Evolutionary conservation across 2,888 invertebrate genomes (phyloP).

Genomic region (Alentia gelatinosa): DNA sequence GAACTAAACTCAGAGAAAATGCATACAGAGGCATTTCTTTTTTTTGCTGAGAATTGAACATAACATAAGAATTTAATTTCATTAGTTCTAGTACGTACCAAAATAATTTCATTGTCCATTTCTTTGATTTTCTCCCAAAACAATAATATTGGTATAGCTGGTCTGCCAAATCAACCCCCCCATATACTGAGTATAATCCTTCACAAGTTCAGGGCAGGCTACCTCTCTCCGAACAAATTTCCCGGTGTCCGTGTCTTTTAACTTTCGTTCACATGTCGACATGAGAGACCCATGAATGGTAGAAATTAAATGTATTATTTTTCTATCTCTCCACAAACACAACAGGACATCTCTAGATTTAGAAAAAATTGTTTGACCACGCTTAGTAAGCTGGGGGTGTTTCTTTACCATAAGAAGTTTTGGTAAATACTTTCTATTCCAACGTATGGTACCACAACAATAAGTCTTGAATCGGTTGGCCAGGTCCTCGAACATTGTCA

Average conservation of each 20-base stretch:
- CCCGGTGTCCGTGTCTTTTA: background rate
- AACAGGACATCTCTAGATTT: background rate
- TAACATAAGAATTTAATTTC: too few species aligned
- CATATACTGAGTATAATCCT: background rate
- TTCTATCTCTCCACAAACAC: background rate
- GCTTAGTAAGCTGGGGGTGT: background rate
- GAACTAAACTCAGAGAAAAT: too few species aligned
- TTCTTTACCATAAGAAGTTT: background rate
- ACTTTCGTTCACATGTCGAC: background rate
- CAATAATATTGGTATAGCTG: background rate
- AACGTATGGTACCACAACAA: background rate
- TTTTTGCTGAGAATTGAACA: too few species aligned
- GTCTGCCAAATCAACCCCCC: background rate
- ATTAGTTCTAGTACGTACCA: too few species aligned
- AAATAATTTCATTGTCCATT: background rate
- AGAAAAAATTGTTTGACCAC: background rate
- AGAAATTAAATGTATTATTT: background rate
- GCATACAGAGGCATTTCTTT: too few species aligned
- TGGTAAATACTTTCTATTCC: background rate
- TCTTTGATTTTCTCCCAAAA: background rate
- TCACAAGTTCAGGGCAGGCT: background rate
- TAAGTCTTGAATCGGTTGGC: background rate
- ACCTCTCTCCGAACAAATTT: background rate
- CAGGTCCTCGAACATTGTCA: background rate
- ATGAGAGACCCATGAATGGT: background rate